phyloP scores from a whole-genome alignment of 1,140 invertebrate genomes.

The Colletes latitarsis region DNA sequence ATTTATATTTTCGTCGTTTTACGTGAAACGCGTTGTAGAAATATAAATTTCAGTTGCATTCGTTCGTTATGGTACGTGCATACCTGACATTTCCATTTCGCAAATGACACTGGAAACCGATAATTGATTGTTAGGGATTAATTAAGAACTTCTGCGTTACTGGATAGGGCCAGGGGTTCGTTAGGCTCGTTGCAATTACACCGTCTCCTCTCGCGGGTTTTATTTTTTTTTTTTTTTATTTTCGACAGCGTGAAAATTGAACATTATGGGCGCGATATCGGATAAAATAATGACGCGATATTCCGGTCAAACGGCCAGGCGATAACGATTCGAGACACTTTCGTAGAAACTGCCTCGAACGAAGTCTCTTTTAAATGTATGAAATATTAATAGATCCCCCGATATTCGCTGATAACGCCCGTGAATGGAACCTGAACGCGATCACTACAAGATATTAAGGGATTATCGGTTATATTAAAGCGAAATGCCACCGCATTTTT shows the following conservation, averaged over 20 bases:
- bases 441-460: background rate
- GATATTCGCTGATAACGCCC: background rate
- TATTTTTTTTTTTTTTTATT: background rate
- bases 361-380: background rate
- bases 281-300: slow-evolving; percentile 12
- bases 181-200: slow-evolving; percentile 1
- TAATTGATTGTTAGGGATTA: slow-evolving; percentile 38
- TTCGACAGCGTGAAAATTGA: background rate
- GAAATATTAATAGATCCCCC: background rate
- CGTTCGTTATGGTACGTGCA: too few relatives aligned
- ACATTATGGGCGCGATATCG: background rate
- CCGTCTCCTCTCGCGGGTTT: background rate
- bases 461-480: background rate
- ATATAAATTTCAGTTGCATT: too few relatives aligned
- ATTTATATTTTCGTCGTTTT: too few relatives aligned
- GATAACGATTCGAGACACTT: background rate
- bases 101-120: background rate
- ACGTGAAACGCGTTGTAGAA: too few relatives aligned
- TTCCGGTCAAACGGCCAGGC: background rate
- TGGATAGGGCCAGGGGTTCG: too few relatives aligned
- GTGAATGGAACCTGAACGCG: background rate
- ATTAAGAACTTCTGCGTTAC: slow-evolving; percentile 14
- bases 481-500: too few relatives aligned
- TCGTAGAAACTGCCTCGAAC: background rate
- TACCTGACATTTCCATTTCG: slow-evolving; percentile 4